Base-by-base conservation (phyloP, 2,113 vertebrate species). In the Kryptolebias marmoratus region DNA sequence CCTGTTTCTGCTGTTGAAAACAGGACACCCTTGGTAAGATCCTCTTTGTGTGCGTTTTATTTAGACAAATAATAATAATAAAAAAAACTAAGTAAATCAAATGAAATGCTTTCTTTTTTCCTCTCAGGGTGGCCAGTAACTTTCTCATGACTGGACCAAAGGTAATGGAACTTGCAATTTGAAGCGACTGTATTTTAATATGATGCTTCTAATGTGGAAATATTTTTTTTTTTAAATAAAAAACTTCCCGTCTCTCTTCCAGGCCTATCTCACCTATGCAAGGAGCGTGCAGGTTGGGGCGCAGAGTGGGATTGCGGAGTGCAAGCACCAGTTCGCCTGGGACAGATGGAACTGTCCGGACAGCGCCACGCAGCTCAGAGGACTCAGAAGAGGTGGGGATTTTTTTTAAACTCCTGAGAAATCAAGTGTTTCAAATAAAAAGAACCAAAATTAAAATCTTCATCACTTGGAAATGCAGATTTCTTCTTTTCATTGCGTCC, bases 341-440 rank as follows among this genome's bases (percentile, higher is more conserved):
- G 97, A 98, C 65, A 94, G 94, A 81, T 99, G 97, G 98, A 98
- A 98, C 90, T 99, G 98, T 71, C 97, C 97, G 0, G 97, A 98
- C 83, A 96, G 94, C 5, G 94, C 95, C 4, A 93, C 95, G 18
- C 96, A 98, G 78, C 94, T 96, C 69, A 96, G 92, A 89, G 94
- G 94, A 75, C 91, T 96, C 5, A 93, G 95, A 87, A 94, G 94
- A 3, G 96, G 97, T 98, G 91, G 39, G 39, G 10, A 42, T 5
- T 42, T 42, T 4, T 36, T 36, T 36, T 22, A 22, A 36, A 36
- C 36, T 36, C 36, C 22, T 22, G 22, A 22, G 22, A 22, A 22
- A 22, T 22, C 22, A 22, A 22, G 22, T 22, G 22, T 22, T 22
- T 22, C 22, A 22, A 22, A 22, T 22, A 22, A 22, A 22, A 22